Evolutionary conservation across 2,113 vertebrate genomes (phyloP), one percentile per base, ranked within the genome.

Genomic region (Ceuthmochares aereus): DNA sequence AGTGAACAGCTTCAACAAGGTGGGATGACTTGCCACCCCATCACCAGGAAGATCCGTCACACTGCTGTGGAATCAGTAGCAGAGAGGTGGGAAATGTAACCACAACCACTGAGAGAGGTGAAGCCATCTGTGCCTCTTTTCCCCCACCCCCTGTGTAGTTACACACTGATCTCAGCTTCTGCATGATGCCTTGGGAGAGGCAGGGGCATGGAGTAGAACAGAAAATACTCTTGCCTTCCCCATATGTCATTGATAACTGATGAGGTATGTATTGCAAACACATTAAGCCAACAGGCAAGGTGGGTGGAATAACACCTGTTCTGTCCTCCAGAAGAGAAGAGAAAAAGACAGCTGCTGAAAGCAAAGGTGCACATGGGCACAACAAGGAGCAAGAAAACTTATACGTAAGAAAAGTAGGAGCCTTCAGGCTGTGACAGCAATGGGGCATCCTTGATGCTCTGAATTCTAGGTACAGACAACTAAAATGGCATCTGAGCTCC

Each of bases 1-100:
- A 32, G 2, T 5, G 12, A 67, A 58, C 10, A 70, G 14, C 20
- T 76, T 83, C 21, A 60, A 12, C 8, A 34, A 21, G 7, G 4
- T 32, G 12, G 22, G 8, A 20, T 37, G 70, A 42, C 34, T 16
- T 83, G 20, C 52, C 27, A 27, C 5, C 6, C 34, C 12, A 63
- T 47, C 34, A 4, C 4, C 1, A 3, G 40, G 49, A 47, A 76
- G 22, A 58, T 13, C 23, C 3, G 0, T 32, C 23, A n/a, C 0
- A 0, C 13, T 34, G 49, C 64, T 58, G 52, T 25, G 29, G 32
- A 43, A 62, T 58, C 40, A 29, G 10, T 45, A 14, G 29, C 68
- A 47, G 47, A 58, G 36, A 32, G 30, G 25, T 4, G 6, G 54
- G 19, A 18, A 47, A 17, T 4, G 10, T 32, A 22, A 66, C 18